Evolutionary conservation across 2,113 vertebrate genomes (phyloP), one percentile per base, ranked within the genome.

Genomic region (Ceyx margarethae): DNA sequence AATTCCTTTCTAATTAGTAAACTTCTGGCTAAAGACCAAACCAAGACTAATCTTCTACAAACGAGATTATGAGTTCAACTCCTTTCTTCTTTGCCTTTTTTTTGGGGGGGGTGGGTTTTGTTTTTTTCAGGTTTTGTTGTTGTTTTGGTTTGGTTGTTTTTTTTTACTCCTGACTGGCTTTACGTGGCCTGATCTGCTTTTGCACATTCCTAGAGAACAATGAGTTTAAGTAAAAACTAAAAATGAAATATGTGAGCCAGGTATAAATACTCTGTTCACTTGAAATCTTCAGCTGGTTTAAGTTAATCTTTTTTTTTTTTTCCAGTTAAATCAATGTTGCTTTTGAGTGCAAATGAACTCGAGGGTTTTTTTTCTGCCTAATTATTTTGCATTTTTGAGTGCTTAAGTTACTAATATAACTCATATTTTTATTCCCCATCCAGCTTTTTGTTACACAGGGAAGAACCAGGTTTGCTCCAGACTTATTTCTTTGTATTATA

Each of bases 1-100:
- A 54, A 71, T 91, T 96, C 65, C 33, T 84, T 87, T 86, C 53
- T 54, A 84, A 78, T 60, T 75, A 67, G 37, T 74, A 81, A 83
- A 74, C 31, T 61, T 79, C 29, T 87, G 40, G 21, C 66, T 84
- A 75, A 81, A 87, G 71, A 78, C 31, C 46, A 67, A 81, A 89
- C 71, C 31, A 54, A 87, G 77, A 64, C 46, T 94, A 84, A 92
- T 89, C 72, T 82, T 82, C 50, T 46, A 62, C 48, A 78, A 54
- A 28, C 6, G 42, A 51, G 69, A 81, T 81, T 71, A 77, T 48
- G 42, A 86, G 69, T 89, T 79, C 11, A 81, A 10, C 22, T 84
- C 16, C 8, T 62, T 51, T 81, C 69, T 78, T 81, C 6, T 46
- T 86, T 78, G 31, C 23, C 48, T 50, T 50, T 50, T 69, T 81